phyloP scores from a whole-genome alignment of 2,888 invertebrate species.

The Noctua janthe region DNA sequence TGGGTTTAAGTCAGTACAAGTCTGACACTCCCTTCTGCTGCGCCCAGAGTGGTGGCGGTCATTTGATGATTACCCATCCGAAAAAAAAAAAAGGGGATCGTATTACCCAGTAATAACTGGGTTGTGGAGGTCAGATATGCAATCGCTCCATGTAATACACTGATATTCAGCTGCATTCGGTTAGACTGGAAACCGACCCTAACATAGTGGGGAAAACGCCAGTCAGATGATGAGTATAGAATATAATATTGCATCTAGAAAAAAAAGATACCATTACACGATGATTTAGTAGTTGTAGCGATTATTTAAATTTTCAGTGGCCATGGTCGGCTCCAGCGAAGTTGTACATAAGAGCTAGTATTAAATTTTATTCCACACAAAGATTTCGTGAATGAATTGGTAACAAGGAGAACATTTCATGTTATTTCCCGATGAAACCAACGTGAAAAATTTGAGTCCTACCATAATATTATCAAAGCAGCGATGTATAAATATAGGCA shows the following conservation, averaged over 20 bases:
- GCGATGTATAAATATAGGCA: constrained; percentile 43
- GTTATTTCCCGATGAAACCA: constrained; percentile 20
- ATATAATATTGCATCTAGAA: too few species aligned
- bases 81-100: too few species aligned
- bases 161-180: neutral
- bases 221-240: too few species aligned
- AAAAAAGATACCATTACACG: neutral
- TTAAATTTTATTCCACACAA: neutral
- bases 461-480: constrained; percentile 44
- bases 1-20: too few species aligned
- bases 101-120: neutral
- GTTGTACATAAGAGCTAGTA: neutral
- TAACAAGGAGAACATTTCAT: neutral
- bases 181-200: neutral
- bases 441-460: constrained; percentile 10
- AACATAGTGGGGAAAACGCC: neutral
- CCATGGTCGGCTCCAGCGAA: neutral
- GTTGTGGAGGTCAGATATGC: neutral
- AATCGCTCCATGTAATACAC: neutral
- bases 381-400: neutral
- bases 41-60: too few species aligned
- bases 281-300: neutral
- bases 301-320: neutral
- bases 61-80: too few species aligned
- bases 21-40: too few species aligned